Conservation (phyloP, 2,797 vertebrate species). For the Vespertilio murinus region DNA sequence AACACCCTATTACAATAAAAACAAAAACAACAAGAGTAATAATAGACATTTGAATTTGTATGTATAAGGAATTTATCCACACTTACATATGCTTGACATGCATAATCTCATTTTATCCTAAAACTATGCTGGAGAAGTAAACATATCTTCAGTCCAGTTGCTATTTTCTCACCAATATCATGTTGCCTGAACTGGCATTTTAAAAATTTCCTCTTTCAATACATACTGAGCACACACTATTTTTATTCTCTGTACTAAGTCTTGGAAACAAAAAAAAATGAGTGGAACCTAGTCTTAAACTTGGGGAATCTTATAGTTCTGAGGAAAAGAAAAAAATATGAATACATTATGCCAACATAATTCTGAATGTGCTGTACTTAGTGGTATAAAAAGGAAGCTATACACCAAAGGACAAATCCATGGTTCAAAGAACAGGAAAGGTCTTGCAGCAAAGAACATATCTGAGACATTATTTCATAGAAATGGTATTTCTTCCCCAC, state of each 20-base stretch:
- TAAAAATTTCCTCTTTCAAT: background rate
- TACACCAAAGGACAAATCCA: background rate
- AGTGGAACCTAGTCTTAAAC: background rate
- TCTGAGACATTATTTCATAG: background rate
- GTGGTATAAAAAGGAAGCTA: background rate
- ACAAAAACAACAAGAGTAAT: background rate
- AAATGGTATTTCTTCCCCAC: background rate
- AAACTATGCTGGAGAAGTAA: background rate
- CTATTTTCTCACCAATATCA: background rate
- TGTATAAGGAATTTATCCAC: background rate
- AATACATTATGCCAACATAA: background rate
- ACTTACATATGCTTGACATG: background rate
- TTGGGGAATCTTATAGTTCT: background rate
- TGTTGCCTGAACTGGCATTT: background rate
- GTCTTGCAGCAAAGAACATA: background rate
- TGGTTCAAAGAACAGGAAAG: background rate
- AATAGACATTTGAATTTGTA: background rate
- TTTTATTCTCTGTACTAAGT: background rate
- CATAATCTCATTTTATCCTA: background rate
- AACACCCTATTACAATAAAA: background rate
- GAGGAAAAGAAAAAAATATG: background rate
- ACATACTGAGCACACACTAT: background rate
- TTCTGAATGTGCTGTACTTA: background rate
- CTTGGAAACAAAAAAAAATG: background rate
- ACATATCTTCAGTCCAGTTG: background rate